phyloP scores from a whole-genome alignment of 2,888 invertebrate species.

The Pseudoips prasinana region DNA sequence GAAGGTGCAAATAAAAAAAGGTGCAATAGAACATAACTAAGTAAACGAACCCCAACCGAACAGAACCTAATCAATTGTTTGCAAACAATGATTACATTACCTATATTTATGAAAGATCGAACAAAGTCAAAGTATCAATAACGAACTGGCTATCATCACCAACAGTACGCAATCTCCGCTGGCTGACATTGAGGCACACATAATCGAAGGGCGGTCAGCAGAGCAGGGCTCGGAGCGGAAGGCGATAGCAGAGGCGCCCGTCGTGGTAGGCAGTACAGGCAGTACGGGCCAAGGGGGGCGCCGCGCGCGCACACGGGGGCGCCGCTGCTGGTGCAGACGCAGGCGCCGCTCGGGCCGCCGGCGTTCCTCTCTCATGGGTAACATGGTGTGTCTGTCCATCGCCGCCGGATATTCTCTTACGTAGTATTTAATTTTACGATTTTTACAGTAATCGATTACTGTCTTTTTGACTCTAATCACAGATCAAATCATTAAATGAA shows the following conservation, averaged over 20 bases:
- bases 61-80: no score
- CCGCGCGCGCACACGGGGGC: slow-evolving; percentile 50
- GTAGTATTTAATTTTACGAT: slow-evolving; percentile 3
- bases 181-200: slow-evolving; percentile 64
- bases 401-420: slow-evolving; percentile 58
- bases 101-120: no score
- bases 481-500: no score
- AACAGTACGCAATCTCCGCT: slow-evolving; percentile 65
- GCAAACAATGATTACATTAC: no score
- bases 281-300: slow-evolving; percentile 32
- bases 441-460: no score
- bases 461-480: no score
- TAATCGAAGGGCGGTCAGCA: slow-evolving; percentile 70
- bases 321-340: slow-evolving; percentile 72
- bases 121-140: no score
- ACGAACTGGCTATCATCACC: no score
- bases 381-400: slow-evolving; percentile 75
- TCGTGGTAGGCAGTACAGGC: slow-evolving; percentile 38
- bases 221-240: slow-evolving; percentile 44
- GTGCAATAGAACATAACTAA: no score
- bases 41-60: no score
- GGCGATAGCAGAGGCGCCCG: slow-evolving; percentile 21
- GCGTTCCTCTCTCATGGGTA: slow-evolving; percentile 74
- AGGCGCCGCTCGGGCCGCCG: slow-evolving; percentile 71
- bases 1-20: no score